A percentile compares a stretch with the other conserved stretches of the same genome.
Evolutionary conservation across 1,140 invertebrate species (phyloP).

Genomic region (Tetramorium simillimum): DNA sequence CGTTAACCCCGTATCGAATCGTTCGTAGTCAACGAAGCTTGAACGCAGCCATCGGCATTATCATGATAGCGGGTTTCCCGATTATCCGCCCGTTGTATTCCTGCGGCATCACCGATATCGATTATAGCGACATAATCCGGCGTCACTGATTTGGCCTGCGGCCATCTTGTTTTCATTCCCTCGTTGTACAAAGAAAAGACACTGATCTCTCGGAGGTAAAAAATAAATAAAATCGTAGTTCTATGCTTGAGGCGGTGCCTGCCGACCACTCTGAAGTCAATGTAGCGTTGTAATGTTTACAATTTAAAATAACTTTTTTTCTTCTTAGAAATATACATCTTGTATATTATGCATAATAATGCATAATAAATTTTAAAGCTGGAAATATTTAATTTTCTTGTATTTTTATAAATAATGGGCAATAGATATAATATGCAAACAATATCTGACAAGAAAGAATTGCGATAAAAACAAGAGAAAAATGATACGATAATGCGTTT

Average conservation of each 20-base stretch:
- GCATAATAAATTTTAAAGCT: not conserved
- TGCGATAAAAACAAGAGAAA: not conserved
- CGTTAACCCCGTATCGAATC: conserved; percentile 24
- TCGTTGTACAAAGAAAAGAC: not conserved
- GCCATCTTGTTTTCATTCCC: not conserved
- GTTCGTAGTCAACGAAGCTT: conserved; percentile 38
- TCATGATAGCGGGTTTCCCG: conserved; percentile 17
- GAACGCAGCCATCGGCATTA: conserved; percentile 15
- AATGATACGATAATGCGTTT: not conserved
- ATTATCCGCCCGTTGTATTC: conserved; percentile 32
- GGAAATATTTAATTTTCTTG: not conserved
- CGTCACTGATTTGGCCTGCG: not conserved
- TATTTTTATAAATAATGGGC: not conserved
- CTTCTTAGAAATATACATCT: not conserved
- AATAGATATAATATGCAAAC: not conserved
- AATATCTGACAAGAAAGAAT: not conserved
- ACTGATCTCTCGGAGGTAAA: not conserved
- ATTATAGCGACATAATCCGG: conserved; percentile 1
- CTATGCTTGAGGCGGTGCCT: not conserved
- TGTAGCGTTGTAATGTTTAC: not conserved
- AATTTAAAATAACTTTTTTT: not conserved
- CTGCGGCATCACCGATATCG: conserved; percentile 14
- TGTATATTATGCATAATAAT: not conserved
- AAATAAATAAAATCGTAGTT: not conserved
- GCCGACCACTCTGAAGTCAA: not conserved